A percentile compares a stretch with the other conserved stretches of the same genome.
Evolutionary conservation across 2,888 invertebrate genomes (phyloP).

Genomic region (Vesta saturnalis): DNA sequence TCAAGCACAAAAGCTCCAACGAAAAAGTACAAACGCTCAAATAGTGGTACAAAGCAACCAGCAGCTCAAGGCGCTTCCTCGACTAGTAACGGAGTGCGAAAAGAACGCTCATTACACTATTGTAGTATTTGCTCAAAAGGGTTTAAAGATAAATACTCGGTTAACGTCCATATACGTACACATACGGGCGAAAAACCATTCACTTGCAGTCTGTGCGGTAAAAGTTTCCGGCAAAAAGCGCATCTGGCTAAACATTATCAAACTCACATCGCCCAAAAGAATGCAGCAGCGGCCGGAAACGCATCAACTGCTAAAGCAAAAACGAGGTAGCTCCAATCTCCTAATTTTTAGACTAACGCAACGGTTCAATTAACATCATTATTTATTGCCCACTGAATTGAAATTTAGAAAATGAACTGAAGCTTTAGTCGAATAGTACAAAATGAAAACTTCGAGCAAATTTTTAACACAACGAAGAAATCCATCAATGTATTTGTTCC

Average conservation of each 20-base stretch:
- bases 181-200: slow-evolving; percentile 99
- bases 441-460: not conserved
- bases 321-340: slow-evolving; percentile 57
- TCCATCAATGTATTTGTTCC: slow-evolving; percentile 53
- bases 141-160: slow-evolving; percentile 96
- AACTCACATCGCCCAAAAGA: slow-evolving; percentile 90
- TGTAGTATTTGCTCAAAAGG: slow-evolving; percentile 94
- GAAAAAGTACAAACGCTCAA: slow-evolving; percentile 78
- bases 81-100: slow-evolving; percentile 78
- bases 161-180: slow-evolving; percentile 96
- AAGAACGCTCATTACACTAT: slow-evolving; percentile 89
- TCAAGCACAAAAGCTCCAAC: slow-evolving; percentile 70
- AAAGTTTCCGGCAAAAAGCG: slow-evolving; percentile 91
- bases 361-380: not conserved
- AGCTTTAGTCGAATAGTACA: not conserved
- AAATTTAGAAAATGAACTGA: too few relatives aligned
- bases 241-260: slow-evolving; percentile 93
- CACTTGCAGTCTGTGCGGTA: slow-evolving; percentile 92
- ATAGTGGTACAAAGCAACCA: slow-evolving; percentile 55
- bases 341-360: not conserved
- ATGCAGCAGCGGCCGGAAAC: slow-evolving; percentile 72
- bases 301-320: slow-evolving; percentile 60
- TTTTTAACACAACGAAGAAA: not conserved
- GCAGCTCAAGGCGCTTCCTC: slow-evolving; percentile 65
- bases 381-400: too few relatives aligned